These are phyloP conservation scores for Bombus difficillimus DNA, from an alignment of 1,140 invertebrate species.

Conservation along the genomic window DNA sequence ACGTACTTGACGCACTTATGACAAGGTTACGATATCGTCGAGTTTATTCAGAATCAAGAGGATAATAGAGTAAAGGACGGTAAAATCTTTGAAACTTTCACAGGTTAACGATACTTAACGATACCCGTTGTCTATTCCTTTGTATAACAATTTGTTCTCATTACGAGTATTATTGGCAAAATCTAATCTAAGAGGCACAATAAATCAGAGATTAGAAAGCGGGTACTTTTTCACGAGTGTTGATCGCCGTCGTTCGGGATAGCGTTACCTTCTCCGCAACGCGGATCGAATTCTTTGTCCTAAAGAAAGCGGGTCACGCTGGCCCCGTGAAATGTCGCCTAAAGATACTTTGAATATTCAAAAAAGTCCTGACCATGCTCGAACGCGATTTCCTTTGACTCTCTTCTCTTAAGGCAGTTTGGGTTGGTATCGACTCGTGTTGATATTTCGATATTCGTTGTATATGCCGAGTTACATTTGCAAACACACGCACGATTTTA, in stretches of 20 bases:
- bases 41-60: rapidly evolving
- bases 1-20: neutral
- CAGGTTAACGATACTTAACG: neutral
- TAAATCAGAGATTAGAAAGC: slow-evolving; percentile 76
- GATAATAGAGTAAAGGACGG: neutral
- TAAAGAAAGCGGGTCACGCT: slow-evolving; percentile 72
- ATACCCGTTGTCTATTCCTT: neutral
- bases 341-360: neutral
- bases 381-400: no score
- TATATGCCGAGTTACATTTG: no score
- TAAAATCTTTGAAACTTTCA: neutral
- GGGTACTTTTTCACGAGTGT: slow-evolving; percentile 64
- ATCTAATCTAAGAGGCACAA: neutral
- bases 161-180: neutral
- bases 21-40: neutral
- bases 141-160: neutral
- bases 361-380: no score
- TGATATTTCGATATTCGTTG: rapidly evolving
- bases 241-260: slow-evolving; percentile 49
- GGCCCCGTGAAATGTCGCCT: slow-evolving; percentile 9
- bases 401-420: no score
- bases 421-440: rapidly evolving
- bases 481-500: no score
- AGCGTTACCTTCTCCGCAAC: slow-evolving; percentile 70
- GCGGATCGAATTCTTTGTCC: slow-evolving; percentile 61